phyloP scores from a whole-genome alignment of 1,140 invertebrate species.

The Rhopalosiphum padi region DNA sequence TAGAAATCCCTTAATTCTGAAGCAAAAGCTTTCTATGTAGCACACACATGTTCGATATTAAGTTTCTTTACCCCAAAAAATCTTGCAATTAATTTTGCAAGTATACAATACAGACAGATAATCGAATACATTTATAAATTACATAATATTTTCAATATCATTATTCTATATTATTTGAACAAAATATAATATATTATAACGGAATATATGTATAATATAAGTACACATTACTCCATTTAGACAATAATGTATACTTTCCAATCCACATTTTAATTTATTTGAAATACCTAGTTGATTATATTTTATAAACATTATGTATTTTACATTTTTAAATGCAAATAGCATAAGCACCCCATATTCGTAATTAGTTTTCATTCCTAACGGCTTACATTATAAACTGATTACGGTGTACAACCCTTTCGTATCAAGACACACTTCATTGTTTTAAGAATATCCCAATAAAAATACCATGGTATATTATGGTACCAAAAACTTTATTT shows the following conservation, averaged over 20 bases:
- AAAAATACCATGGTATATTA: constrained; percentile 11
- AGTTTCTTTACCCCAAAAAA: neutral
- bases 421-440: neutral
- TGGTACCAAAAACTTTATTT: constrained; percentile 25
- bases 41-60: neutral
- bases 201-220: neutral
- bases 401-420: neutral
- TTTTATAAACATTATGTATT: neutral
- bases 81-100: too few species aligned
- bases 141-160: neutral
- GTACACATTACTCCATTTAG: too few species aligned
- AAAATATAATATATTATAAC: neutral
- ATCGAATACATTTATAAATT: neutral
- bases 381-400: neutral
- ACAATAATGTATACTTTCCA: neutral
- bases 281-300: neutral
- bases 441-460: neutral
- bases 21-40: neutral
- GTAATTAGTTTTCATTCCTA: neutral
- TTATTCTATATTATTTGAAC: neutral
- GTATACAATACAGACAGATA: neutral
- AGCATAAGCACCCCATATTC: neutral
- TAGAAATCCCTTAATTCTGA: neutral
- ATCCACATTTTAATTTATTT: neutral
- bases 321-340: neutral